phyloP scores from a whole-genome alignment of 2,888 invertebrate genomes.

The Oxyteleia sp. region DNA sequence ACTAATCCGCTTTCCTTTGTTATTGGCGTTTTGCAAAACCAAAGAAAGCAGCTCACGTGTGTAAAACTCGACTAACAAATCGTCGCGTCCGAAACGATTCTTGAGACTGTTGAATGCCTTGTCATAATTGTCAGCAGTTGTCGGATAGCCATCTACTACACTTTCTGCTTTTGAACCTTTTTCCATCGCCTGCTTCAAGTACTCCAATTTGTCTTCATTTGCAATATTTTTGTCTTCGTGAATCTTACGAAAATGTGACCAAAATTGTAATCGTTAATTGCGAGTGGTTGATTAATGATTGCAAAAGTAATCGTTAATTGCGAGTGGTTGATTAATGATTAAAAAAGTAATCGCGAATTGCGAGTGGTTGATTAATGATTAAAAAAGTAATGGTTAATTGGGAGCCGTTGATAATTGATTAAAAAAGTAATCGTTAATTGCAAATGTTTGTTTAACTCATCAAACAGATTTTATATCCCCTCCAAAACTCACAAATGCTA shows the following conservation, averaged over 20 bases:
- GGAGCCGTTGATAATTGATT: too few species aligned
- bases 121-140: constrained; percentile 77
- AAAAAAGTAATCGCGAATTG: too few species aligned
- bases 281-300: too few species aligned
- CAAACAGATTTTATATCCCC: too few species aligned
- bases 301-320: too few species aligned
- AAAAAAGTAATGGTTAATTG: too few species aligned
- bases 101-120: constrained; percentile 76
- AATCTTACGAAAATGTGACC: constrained; percentile 77
- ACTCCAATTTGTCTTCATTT: constrained; percentile 76
- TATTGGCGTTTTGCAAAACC: constrained; percentile 72
- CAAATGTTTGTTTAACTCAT: too few species aligned
- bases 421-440: too few species aligned
- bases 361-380: too few species aligned
- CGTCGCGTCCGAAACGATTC: constrained; percentile 74
- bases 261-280: constrained; percentile 79
- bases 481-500: too few species aligned
- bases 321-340: too few species aligned
- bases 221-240: constrained; percentile 71
- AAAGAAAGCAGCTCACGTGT: constrained; percentile 77
- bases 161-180: constrained; percentile 74
- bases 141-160: constrained; percentile 76
- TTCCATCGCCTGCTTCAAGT: constrained; percentile 73
- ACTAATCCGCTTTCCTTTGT: constrained; percentile 33
- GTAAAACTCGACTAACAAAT: constrained; percentile 77